Evolutionary conservation across 2,888 invertebrate genomes (phyloP), one percentile per base, ranked within the genome.

Genomic region (Rhingia rostrata): DNA sequence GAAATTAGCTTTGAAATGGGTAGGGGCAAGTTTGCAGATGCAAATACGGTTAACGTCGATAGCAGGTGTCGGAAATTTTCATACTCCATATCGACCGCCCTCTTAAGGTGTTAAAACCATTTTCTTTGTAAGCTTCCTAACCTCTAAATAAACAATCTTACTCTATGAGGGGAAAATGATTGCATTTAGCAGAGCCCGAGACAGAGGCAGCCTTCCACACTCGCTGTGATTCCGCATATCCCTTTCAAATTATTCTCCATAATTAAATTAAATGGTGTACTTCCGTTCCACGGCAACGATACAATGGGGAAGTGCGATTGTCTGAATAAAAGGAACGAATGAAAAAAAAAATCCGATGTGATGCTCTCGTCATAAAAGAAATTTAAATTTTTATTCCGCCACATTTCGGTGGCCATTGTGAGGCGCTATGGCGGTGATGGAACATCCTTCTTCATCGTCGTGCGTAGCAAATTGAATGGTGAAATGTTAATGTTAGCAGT

Each of bases 261-360:
- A 84, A 84, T 84, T 84, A 84, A 84, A 74, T 70, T 67, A 74
- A 80, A 84, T 84, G 80, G 84, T 84, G 58, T 80, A 70, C 84
- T 84, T 84, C 84, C 84, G 84, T 53, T 84, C 33, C 3, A 22
- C 47, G n/a, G 45, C 51, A 37, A 64, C 53, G 56, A 14, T 63
- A 69, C 45, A 53, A 79, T 79, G 79, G 58, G 58, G 66, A 47
- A 60, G 58, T 51, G 69, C 51, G 49, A 73, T 64, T 49, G 30
- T 30, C 56, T 54, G 22, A 22, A 22, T 60, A 9, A 10, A 10
- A 10, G 4, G 10, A 22, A 6, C 78, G 63, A 56, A 79, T 79
- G 53, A 47, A 74, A 73, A 73, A 63, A 47, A 74, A 73, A 73
- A 63, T 82, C 58, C 63, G 53, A 69, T 69, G 67, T 45, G 51